phyloP scores from a whole-genome alignment of 2,888 invertebrate genomes.

The Leucoptera coffeella region DNA sequence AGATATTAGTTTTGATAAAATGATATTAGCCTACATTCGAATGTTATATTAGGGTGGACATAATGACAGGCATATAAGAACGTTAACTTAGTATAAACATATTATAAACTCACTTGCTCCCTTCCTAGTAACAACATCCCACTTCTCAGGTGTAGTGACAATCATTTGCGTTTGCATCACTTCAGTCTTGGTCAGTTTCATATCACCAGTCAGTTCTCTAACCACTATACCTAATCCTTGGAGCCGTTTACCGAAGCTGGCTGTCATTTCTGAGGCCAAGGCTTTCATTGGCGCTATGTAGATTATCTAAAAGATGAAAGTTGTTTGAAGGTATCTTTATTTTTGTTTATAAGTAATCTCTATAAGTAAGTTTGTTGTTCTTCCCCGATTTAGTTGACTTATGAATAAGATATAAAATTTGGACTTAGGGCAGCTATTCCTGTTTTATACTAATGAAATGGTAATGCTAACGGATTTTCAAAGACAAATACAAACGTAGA shows the following conservation, averaged over 20 bases:
- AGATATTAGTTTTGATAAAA: too few relatives aligned
- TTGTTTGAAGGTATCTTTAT: constrained; percentile 2
- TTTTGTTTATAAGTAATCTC: too few relatives aligned
- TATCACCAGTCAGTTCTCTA: constrained; percentile 94
- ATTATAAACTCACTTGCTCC: constrained; percentile 2
- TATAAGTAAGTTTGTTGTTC: too few relatives aligned
- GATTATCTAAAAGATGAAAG: constrained; percentile 67
- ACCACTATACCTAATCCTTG: constrained; percentile 71
- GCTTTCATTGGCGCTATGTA: constrained; percentile 99
- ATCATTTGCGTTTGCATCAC: constrained; percentile 95
- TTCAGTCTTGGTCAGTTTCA: constrained; percentile 92
- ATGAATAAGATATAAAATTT: not conserved
- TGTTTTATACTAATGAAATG: not conserved
- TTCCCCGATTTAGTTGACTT: too few relatives aligned
- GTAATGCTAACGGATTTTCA: too few relatives aligned
- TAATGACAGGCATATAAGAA: too few relatives aligned
- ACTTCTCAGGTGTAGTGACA: constrained; percentile 98
- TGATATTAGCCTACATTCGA: too few relatives aligned
- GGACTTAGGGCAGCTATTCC: not conserved
- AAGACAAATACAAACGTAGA: too few relatives aligned
- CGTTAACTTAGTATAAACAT: constrained; percentile 5
- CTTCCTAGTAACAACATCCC: constrained; percentile 69
- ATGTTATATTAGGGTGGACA: too few relatives aligned
- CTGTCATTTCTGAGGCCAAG: constrained; percentile 96
- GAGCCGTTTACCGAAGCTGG: constrained; percentile 82